Percentiles rank a stretch among this genome's conserved stretches.
Evolutionary conservation across 2,888 invertebrate species (phyloP).

Genomic region (Cremastobaeus sp.): DNA sequence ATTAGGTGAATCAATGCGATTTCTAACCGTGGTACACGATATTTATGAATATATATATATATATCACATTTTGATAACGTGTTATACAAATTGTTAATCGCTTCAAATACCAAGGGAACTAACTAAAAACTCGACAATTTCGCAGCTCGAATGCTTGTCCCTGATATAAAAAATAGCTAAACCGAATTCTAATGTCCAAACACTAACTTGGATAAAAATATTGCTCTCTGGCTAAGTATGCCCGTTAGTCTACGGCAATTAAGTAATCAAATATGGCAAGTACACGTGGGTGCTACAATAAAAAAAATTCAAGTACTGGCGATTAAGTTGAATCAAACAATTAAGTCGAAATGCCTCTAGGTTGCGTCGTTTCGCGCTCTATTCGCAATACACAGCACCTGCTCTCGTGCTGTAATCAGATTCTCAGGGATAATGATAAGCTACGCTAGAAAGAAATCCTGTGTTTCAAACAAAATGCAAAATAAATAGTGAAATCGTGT

Average conservation of each 20-base stretch:
- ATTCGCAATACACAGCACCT: not conserved
- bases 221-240: not conserved
- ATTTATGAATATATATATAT: not conserved
- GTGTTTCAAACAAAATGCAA: slow-evolving; percentile 23
- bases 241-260: not conserved
- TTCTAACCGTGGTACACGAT: not conserved
- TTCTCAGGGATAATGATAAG: not conserved
- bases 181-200: not conserved
- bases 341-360: slow-evolving; percentile 7
- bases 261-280: slow-evolving; percentile 3
- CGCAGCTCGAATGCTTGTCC: not conserved
- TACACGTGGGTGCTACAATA: no score
- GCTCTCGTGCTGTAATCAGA: not conserved
- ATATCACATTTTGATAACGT: slow-evolving; percentile 3
- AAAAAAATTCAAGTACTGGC: slow-evolving; percentile 17
- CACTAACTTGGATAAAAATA: slow-evolving; percentile 6
- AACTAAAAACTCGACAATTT: not conserved
- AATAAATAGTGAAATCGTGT: slow-evolving; percentile 39
- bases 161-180: not conserved
- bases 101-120: not conserved
- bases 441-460: not conserved
- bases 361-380: not conserved
- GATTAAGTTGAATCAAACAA: slow-evolving; percentile 21
- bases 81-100: not conserved
- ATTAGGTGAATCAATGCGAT: not conserved